A percentile compares a stretch with the other conserved stretches of the same genome.
Evolutionary conservation across 2,888 invertebrate species (phyloP).

Genomic region (Xylota segnis): DNA sequence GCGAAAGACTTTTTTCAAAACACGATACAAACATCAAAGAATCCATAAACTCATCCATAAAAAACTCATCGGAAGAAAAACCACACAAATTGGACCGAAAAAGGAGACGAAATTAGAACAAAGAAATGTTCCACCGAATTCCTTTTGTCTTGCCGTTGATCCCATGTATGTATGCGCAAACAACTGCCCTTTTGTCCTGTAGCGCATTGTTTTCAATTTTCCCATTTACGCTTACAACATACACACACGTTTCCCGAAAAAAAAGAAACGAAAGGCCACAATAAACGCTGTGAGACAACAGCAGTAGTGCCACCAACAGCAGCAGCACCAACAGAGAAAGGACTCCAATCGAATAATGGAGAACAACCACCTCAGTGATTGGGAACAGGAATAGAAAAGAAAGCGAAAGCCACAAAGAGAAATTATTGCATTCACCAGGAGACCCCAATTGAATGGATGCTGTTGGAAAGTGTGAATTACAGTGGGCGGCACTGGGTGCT

Average conservation of each 20-base stretch:
- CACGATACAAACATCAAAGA: too few species aligned
- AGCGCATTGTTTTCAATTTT: conserved; percentile 66
- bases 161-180: conserved; percentile 47
- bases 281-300: conserved; percentile 13
- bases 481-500: conserved; percentile 13
- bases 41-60: too few species aligned
- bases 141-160: conserved; percentile 51
- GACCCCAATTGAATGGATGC: conserved; percentile 50
- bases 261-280: conserved; percentile 25
- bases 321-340: conserved; percentile 21
- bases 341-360: conserved; percentile 56
- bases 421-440: conserved; percentile 59
- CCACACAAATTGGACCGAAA: not conserved
- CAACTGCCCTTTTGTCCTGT: conserved; percentile 56
- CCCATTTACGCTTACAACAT: conserved; percentile 42
- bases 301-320: not conserved
- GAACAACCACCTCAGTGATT: conserved; percentile 38
- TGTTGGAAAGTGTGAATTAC: not conserved
- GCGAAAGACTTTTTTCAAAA: too few species aligned
- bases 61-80: not conserved
- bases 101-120: conserved; percentile 17
- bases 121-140: conserved; percentile 34
- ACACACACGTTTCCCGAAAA: conserved; percentile 24
- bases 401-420: conserved; percentile 48
- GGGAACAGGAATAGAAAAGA: conserved; percentile 38